Evolutionary conservation across 2,113 vertebrate species (phyloP).

Genomic region (Hypanus sabinus): DNA sequence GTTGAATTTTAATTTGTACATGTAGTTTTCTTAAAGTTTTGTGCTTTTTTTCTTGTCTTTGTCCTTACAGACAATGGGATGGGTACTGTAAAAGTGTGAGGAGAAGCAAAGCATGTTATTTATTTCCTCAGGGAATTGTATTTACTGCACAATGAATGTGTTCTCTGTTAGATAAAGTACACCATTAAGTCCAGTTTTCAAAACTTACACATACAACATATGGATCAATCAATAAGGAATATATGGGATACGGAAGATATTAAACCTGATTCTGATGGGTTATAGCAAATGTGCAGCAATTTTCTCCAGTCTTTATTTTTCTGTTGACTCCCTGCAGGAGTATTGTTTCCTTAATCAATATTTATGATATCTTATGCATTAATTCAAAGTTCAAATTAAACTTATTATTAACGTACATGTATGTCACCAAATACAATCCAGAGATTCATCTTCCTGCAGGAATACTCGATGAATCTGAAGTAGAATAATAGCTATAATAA

Average conservation of each 20-base stretch:
- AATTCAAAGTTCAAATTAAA: no score
- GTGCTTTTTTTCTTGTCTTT: background rate
- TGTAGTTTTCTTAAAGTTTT: slow-evolving; percentile 9
- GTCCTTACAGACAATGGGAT: background rate
- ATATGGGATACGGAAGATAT: no score
- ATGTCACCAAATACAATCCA: no score
- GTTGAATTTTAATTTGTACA: background rate
- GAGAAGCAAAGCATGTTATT: background rate
- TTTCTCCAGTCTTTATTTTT: background rate
- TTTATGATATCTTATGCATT: background rate
- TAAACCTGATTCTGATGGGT: background rate
- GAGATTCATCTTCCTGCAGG: no score
- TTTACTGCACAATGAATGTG: background rate
- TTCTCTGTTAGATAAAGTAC: background rate
- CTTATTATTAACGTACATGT: no score
- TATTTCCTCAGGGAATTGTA: background rate
- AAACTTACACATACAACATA: background rate
- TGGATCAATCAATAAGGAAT: background rate
- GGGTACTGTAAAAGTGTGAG: background rate
- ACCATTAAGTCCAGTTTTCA: background rate
- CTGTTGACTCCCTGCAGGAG: background rate
- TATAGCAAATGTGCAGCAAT: background rate
- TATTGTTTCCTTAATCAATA: background rate
- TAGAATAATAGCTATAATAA: no score
- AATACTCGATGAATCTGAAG: no score